Conservation (phyloP, 2,113 vertebrate genomes). For the Calonectris borealis region DNA sequence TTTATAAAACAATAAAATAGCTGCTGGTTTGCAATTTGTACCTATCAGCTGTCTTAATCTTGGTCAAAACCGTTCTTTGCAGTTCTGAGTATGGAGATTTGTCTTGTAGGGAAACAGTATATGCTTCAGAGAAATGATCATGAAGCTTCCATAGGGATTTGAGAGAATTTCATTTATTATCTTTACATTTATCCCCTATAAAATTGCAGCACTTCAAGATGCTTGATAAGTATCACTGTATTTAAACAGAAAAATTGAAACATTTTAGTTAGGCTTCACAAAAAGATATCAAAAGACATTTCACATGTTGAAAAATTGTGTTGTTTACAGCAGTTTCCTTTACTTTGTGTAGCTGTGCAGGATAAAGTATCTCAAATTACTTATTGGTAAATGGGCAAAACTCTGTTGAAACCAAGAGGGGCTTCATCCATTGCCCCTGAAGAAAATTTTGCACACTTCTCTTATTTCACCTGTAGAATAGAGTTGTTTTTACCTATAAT, state of each 20-base stretch:
- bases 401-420: background rate
- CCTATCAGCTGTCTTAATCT: background rate
- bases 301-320: background rate
- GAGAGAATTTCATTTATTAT: background rate
- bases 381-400: background rate
- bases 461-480: background rate
- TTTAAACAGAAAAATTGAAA: background rate
- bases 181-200: background rate
- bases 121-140: background rate
- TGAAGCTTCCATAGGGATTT: background rate
- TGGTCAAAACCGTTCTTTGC: background rate
- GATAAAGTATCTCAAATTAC: background rate
- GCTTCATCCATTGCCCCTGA: background rate
- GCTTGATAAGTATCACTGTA: background rate
- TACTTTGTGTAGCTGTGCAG: background rate
- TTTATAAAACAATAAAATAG: background rate
- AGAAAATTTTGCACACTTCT: background rate
- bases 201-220: background rate
- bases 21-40: background rate
- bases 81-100: background rate
- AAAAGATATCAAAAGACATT: background rate
- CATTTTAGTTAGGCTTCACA: background rate
- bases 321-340: background rate
- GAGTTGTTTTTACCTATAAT: background rate
- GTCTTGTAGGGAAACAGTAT: background rate